Base-by-base conservation (phyloP, 1,140 invertebrate genomes). In the Episyrphus balteatus region DNA sequence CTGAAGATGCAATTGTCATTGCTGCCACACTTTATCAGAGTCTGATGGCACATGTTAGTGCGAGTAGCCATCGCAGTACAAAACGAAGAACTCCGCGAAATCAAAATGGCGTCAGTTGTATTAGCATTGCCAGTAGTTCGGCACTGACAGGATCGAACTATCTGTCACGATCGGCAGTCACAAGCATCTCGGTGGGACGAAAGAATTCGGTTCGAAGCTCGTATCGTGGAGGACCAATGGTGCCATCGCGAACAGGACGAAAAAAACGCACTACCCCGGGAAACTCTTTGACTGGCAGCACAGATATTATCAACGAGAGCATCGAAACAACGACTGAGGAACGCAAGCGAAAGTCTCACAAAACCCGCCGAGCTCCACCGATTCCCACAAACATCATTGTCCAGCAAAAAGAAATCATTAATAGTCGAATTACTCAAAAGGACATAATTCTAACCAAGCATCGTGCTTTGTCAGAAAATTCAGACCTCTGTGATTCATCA, bases 11-110 rank as follows among this genome's bases (percentile, higher is more conserved):
- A 18, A 84, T 93, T 26, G 86, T 88, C 0, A 87, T 92, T 47
- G 89, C 89, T 1, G 88, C 88, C 8, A 92, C 88, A 43, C 72
- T 92, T 39, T 92, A 92, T 67, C 84, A 89, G 63, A 86, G 86
- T 1, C 69, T 92, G 42, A 79, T 92, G 66, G 79, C 82, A 19
- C 84, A 88, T 61, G 81, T 92, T 71, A 66, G 61, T 55, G 57
- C 60, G 64, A 62, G 51, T 38, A 61, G 62, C 17, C 50, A 63
- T 26, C 47, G 61, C 5, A 66, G 55, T 48, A 62, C 59, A 12
- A 72, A 71, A 46, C 72, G 73, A 41, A 61, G 61, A 13, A 73
- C 76, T 18, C 77, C 69, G 42, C 79, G 73, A 63, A 84, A 74
- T 56, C 74, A 67, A 51, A 84, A 85, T 51, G 84, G 84, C 13